A percentile compares a stretch with the other conserved stretches of the same genome.
phyloP scores from a whole-genome alignment of 2,797 vertebrate genomes.

The Lepidocolaptes lacrymiger region DNA sequence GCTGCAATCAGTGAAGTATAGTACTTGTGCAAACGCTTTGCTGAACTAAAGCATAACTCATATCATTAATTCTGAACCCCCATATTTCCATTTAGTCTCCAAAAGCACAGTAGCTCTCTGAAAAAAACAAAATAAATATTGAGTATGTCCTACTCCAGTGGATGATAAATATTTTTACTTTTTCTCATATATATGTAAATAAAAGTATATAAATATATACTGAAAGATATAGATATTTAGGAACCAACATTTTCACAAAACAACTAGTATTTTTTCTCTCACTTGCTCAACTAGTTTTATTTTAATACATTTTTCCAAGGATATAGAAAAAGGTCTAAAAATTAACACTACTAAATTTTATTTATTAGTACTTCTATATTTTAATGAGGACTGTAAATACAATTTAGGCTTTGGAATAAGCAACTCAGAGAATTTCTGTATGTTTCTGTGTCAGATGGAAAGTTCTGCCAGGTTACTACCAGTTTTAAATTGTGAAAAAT shows the following conservation, averaged over 20 bases:
- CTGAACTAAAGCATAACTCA: neutral
- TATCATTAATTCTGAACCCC: neutral
- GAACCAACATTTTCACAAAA: neutral
- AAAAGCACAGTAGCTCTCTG: neutral
- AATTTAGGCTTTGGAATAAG: neutral
- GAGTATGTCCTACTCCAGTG: neutral
- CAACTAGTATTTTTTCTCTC: neutral
- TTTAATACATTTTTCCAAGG: neutral
- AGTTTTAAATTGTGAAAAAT: neutral
- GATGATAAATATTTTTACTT: neutral
- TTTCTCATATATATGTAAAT: neutral
- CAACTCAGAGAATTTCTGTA: neutral
- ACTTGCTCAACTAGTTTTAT: neutral
- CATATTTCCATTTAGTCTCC: slow-evolving; percentile 5
- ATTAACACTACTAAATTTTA: neutral
- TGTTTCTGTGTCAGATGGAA: neutral
- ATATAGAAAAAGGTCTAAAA: neutral
- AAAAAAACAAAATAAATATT: neutral
- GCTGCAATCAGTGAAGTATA: neutral
- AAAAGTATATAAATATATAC: neutral
- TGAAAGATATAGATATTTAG: neutral
- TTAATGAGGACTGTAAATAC: neutral
- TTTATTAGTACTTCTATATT: neutral
- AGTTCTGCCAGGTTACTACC: neutral
- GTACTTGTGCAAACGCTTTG: neutral